phyloP scores from a whole-genome alignment of 2,797 vertebrate species.

The Limnodromus scolopaceus region DNA sequence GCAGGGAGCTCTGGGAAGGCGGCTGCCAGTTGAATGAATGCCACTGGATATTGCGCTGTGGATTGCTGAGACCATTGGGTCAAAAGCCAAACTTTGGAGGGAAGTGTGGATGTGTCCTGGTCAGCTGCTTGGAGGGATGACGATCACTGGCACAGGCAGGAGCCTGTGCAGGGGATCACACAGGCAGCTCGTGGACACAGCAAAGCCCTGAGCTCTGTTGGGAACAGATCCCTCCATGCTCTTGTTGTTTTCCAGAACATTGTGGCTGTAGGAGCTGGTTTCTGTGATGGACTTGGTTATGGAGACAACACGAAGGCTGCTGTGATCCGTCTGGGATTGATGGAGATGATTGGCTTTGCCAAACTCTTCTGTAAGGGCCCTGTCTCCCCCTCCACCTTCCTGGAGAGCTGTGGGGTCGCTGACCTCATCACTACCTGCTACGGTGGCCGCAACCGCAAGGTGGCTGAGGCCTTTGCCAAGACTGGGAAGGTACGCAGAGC shows the following conservation, averaged over 20 bases:
- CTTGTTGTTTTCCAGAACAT: conserved; percentile 83
- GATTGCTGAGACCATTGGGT: not conserved
- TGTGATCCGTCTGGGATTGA: conserved; percentile 94
- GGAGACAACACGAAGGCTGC: conserved; percentile 98
- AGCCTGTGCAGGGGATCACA: not conserved
- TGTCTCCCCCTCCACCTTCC: conserved; percentile 87
- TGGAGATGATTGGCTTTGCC: conserved; percentile 96
- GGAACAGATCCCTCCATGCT: not conserved
- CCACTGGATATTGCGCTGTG: not conserved
- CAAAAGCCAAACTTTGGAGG: not conserved
- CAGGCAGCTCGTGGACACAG: not conserved
- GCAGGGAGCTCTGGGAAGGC: not conserved
- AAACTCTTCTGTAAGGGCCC: conserved; percentile 89
- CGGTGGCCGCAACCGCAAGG: conserved; percentile 93
- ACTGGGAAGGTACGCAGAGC: conserved; percentile 80
- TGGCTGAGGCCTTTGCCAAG: conserved; percentile 91
- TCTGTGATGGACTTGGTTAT: conserved; percentile 94
- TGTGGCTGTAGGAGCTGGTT: conserved; percentile 95
- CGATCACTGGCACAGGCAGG: not conserved
- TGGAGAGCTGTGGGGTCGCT: conserved; percentile 95
- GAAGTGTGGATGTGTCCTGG: not conserved
- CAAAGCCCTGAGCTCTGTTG: fast-evolving
- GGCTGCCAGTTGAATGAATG: not conserved
- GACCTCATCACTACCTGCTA: conserved; percentile 99
- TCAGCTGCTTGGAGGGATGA: not conserved